Conservation (phyloP, 2,888 invertebrate species). For the Ornithoptera alexandrae region DNA sequence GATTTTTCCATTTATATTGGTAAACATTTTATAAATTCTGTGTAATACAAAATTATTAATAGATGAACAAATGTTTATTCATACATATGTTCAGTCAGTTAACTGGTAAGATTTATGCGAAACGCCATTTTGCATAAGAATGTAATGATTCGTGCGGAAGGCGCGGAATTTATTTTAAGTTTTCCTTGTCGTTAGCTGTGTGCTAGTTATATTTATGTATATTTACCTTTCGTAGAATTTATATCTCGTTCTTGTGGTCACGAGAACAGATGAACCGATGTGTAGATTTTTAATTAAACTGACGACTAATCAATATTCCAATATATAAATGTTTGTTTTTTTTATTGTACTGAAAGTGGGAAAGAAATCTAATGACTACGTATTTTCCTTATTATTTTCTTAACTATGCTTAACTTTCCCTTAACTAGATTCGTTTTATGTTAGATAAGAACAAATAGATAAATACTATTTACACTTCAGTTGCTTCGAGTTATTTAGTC, state of each 20-base stretch:
- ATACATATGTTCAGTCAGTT: slow-evolving; percentile 20
- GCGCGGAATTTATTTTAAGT: slow-evolving; percentile 28
- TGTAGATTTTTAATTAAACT: no score
- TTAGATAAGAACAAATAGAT: no score
- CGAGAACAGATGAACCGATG: no score
- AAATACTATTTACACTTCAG: no score
- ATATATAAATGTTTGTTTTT: no score
- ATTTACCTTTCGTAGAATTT: slow-evolving; percentile 3
- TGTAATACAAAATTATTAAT: neutral
- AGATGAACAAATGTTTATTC: slow-evolving; percentile 8
- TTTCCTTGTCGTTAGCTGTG: slow-evolving; percentile 21
- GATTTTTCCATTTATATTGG: slow-evolving; percentile 32
- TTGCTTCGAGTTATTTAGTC: no score
- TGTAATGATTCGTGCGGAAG: slow-evolving; percentile 19
- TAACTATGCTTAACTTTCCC: no score
- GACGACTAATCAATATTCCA: no score
- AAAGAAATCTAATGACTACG: no score
- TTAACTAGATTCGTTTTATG: no score
- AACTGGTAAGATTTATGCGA: slow-evolving; percentile 17
- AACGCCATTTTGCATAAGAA: slow-evolving; percentile 14
- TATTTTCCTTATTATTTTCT: no score
- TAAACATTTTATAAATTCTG: slow-evolving; percentile 13
- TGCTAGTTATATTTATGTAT: slow-evolving; percentile 10
- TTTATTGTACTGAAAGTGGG: no score
- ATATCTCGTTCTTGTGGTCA: neutral